Evolutionary conservation across 2,113 vertebrate genomes (phyloP), one percentile per base, ranked within the genome.

Genomic region (Syrmaticus mikado): DNA sequence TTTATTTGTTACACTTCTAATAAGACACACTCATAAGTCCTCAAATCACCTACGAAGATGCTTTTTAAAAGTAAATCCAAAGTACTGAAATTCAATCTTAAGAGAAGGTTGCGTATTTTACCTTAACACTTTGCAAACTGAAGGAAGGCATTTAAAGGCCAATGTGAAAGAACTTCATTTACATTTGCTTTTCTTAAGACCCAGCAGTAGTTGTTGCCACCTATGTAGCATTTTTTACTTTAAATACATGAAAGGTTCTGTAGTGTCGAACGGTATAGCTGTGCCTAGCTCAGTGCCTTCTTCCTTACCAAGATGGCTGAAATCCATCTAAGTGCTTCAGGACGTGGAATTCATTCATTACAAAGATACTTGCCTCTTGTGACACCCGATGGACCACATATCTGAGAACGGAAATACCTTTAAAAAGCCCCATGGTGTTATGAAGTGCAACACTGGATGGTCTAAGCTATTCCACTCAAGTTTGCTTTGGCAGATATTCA

Each of bases 401-500:
- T 75, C 82, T 62, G 92, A 91, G 71, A 80, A 79, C 1, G 40
- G 82, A 91, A 97, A 96, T 94, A 67, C 70, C 64, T 91, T 52
- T 48, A 40, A 78, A 82, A 86, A 96, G 60, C 38, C 85, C 27
- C 16, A 32, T 22, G 64, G 78, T 71, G 68, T 91, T 57, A 79
- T 62, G 90, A n/a, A 92, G 55, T 40, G 25, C 28, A 90, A 82
- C 30, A 64, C 61, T 32, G 7, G 62, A 66, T 27, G 19, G 92
- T 79, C 17, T 18, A 68, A 82, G 30, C 50, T 79, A 64, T 76
- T 85, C 50, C 70, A 16, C 38, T 60, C 41, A 24, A 93, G 64
- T 67, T 93, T 94, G 32, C 72, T 91, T 87, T 91, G 91, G 92
- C 92, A 90, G 57, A 27, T 75, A 74, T 87, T 94, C 92, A 82